Conservation (phyloP, 2,888 invertebrate species). For the Pyrrhosoma nymphula region DNA sequence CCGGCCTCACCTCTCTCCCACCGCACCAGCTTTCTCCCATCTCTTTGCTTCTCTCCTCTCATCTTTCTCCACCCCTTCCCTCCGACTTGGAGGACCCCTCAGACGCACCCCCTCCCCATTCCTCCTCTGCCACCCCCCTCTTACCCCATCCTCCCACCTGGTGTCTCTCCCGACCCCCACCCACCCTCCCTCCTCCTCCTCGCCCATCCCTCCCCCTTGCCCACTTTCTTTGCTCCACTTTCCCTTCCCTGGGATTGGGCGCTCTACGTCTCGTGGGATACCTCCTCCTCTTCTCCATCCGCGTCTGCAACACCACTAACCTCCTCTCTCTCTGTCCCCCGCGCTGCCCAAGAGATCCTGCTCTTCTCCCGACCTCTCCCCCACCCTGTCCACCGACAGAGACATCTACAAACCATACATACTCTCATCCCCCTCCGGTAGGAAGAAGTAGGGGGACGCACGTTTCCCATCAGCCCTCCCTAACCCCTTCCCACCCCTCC, state of each 20-base stretch:
- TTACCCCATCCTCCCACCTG: background rate
- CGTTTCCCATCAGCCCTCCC: background rate
- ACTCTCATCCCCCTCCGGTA: background rate
- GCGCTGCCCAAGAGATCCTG: too few relatives aligned
- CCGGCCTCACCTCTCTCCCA: background rate
- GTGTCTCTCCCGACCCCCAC: background rate
- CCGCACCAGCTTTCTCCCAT: background rate
- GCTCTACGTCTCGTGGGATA: background rate
- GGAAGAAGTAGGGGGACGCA: background rate
- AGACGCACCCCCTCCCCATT: background rate
- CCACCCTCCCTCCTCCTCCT: background rate
- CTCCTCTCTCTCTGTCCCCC: background rate
- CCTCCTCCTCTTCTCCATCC: background rate
- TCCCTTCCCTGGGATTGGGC: slow-evolving; percentile 63
- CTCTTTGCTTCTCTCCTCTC: background rate
- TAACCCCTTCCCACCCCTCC: background rate
- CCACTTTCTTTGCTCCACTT: slow-evolving; percentile 67
- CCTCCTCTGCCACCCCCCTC: background rate
- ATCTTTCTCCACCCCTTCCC: background rate
- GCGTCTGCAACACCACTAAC: slow-evolving; percentile 33
- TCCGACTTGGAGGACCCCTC: background rate
- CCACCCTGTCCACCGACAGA: background rate
- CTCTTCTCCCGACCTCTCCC: background rate
- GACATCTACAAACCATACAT: background rate
- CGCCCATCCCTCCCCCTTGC: slow-evolving; percentile 8